Evolutionary conservation across 2,113 vertebrate species (phyloP).

Genomic region (Dasyornis broadbenti): DNA sequence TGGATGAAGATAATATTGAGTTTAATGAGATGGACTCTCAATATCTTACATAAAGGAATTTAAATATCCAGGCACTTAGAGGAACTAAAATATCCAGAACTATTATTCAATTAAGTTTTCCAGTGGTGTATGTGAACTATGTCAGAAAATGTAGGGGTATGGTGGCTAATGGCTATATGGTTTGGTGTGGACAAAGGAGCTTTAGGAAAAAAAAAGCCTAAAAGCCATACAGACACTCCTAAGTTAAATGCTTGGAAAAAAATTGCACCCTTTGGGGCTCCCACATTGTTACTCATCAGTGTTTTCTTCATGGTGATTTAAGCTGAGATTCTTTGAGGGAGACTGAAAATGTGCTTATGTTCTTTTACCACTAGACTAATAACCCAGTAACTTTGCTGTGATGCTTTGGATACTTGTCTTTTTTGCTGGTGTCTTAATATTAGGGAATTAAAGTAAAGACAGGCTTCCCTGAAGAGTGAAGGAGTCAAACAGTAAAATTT

Average conservation of each 20-base stretch:
- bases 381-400: not conserved
- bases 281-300: not conserved
- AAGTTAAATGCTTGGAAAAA: not conserved
- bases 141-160: not conserved
- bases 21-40: not conserved
- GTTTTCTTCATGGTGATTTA: not conserved
- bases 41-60: fast-evolving
- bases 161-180: not conserved
- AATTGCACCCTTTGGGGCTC: fast-evolving
- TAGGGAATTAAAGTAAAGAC: not conserved
- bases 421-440: not conserved
- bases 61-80: too few relatives aligned
- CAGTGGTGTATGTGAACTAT: not conserved
- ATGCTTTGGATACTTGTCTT: not conserved
- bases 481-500: not conserved
- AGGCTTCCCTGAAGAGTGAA: not conserved
- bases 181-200: not conserved
- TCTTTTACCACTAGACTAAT: not conserved
- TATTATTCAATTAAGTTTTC: not conserved
- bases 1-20: not conserved
- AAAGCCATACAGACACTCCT: not conserved
- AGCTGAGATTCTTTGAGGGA: not conserved
- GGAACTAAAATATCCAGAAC: not conserved
- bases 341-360: not conserved
- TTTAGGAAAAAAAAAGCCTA: not conserved